Base-by-base conservation (phyloP, 2,797 vertebrate genomes). In the Sebastes diploproa region DNA sequence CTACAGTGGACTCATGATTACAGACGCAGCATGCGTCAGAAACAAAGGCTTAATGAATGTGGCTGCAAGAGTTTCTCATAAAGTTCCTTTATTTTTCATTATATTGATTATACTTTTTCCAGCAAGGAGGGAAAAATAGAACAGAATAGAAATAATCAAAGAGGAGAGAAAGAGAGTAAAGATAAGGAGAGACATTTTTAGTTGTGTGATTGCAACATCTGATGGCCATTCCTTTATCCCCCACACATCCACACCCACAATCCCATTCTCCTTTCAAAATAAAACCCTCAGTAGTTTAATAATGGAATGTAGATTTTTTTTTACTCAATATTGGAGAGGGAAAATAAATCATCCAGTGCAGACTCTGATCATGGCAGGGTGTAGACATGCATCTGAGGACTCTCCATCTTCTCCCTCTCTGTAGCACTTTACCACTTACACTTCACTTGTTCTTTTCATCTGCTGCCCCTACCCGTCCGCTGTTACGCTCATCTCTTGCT, bases 361-460 rank as follows among this genome's bases (percentile, higher is more conserved):
- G 42, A 82, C 82, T 92, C 83, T 92, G 89, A 91, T 93, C 92
- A 81, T 92, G 82, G 89, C 81, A 84, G 88, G 88, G 90, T 88
- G 86, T 82, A 81, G 78, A 71, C 82, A 77, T 76, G 82, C 89
- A 89, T 89, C 88, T 87, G 56, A 92, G 77, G 86, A 59, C 75
- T 77, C 77, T 55, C 79, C 30, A 2, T 83, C 59, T 46, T 77
- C 67, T 78, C 38, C 22, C 55, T 86, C 84, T 87, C 74, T 87
- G 63, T 79, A 64, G 55, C 72, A 73, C 71, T 87, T 85, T 73
- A 73, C 68, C 80, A 85, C 88, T 90, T 77, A 88, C 85, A 92
- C 85, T 84, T 89, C 86, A 92, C 83, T 92, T 89, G 83, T 83
- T 92, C 86, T 87, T 89, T 92, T 93, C 84, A 93, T 92, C 81